Evolutionary conservation across 2,113 vertebrate species (phyloP).

Genomic region (Apus apus): DNA sequence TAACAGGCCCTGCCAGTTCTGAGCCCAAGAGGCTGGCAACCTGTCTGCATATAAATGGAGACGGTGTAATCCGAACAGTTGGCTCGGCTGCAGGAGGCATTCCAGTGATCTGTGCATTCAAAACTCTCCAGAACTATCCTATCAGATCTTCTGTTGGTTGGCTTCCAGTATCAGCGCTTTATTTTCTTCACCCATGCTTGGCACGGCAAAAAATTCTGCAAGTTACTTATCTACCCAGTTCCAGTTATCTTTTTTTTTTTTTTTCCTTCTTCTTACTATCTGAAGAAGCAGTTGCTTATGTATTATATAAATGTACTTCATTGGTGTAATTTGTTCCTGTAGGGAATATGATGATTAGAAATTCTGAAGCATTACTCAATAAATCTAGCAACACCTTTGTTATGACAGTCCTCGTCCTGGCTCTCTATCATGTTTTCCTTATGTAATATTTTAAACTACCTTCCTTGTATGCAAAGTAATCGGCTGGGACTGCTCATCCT

Average conservation of each 20-base stretch:
- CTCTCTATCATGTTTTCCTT: not conserved
- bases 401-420: not conserved
- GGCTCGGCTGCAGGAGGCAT: slow-evolving; percentile 32
- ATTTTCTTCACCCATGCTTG: slow-evolving; percentile 29
- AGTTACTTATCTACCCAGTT: not conserved
- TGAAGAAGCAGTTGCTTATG: slow-evolving; percentile 25
- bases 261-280: not conserved
- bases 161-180: slow-evolving; percentile 32
- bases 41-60: slow-evolving; percentile 45
- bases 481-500: not conserved
- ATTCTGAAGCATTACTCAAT: not conserved
- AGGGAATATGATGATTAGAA: slow-evolving; percentile 1
- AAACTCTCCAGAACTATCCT: not conserved
- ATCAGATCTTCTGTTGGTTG: slow-evolving; percentile 2
- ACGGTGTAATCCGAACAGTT: slow-evolving; percentile 47
- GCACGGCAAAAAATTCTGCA: not conserved
- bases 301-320: not conserved
- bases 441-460: not conserved
- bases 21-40: slow-evolving; percentile 42
- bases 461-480: not conserved
- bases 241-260: not conserved
- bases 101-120: slow-evolving; percentile 42
- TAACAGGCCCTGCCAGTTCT: slow-evolving; percentile 63
- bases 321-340: not conserved
- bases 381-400: slow-evolving; percentile 37